Conservation (phyloP, 2,888 invertebrate species). For the Ormyrus nitidulus region DNA sequence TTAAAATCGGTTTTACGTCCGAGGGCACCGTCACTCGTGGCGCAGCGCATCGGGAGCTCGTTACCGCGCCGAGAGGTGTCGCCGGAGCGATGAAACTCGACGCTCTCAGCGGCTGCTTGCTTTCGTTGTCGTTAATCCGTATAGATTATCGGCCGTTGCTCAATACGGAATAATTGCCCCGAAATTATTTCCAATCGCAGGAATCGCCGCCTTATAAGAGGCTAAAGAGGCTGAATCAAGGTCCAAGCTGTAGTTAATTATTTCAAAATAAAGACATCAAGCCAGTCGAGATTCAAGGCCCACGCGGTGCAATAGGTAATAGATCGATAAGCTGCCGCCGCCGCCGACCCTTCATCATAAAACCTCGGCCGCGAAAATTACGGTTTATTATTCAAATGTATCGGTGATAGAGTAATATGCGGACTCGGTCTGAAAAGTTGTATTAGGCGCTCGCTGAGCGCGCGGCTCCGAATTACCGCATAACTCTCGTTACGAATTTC, state of each 20-base stretch:
- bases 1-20: slow-evolving; percentile 29
- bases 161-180: no score
- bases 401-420: no score
- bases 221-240: slow-evolving; percentile 23
- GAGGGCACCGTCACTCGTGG: background rate
- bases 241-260: slow-evolving; percentile 19
- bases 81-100: no score
- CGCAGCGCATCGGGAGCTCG: slow-evolving; percentile 9
- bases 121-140: no score
- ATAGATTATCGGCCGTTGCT: no score
- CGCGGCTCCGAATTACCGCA: no score
- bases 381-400: no score
- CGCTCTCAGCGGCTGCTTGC: no score
- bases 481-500: no score
- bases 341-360: slow-evolving; percentile 21
- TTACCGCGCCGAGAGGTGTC: background rate
- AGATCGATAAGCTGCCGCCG: slow-evolving; percentile 25
- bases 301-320: background rate
- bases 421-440: no score
- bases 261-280: slow-evolving; percentile 10
- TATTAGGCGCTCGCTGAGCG: no score
- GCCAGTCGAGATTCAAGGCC: slow-evolving; percentile 17
- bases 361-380: background rate
- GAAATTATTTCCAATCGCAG: background rate
- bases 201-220: background rate